Conservation (phyloP, 1,140 invertebrate genomes). For the Lepidurus apus region DNA sequence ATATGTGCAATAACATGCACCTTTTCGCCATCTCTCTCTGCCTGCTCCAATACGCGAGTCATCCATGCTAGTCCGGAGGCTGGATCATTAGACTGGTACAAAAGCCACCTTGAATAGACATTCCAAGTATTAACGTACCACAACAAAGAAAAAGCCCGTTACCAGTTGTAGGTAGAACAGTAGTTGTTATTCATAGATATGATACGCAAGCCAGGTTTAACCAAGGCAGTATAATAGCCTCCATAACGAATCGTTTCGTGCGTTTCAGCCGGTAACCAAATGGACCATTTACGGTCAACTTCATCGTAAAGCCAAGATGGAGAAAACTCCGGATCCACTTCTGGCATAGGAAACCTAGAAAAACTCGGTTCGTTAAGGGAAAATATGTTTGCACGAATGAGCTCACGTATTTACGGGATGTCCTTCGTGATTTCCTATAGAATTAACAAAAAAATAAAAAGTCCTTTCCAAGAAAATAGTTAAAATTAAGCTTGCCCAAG, state of each 20-base stretch:
- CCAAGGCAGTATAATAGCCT: conserved; percentile 63
- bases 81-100: conserved; percentile 57
- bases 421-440: conserved; percentile 77
- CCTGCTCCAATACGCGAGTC: conserved; percentile 50
- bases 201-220: conserved; percentile 59
- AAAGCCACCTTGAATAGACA: conserved; percentile 55
- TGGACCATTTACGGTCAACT: conserved; percentile 56
- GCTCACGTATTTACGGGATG: conserved; percentile 76
- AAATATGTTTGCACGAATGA: conserved; percentile 1
- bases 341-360: conserved; percentile 42
- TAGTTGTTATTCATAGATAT: conserved; percentile 69
- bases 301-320: conserved; percentile 61
- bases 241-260: conserved; percentile 55
- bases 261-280: conserved; percentile 58
- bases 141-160: conserved; percentile 39
- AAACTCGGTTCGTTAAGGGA: not conserved
- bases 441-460: not conserved
- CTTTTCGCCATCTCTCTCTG: conserved; percentile 53
- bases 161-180: conserved; percentile 68
- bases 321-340: conserved; percentile 43
- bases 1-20: conserved; percentile 81
- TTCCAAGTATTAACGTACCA: too few species aligned
- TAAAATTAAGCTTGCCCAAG: conserved; percentile 44
- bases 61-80: conserved; percentile 58
- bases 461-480: not conserved